These are phyloP conservation scores for Morone saxatilis DNA, from an alignment of 2,113 vertebrate genomes.

Conservation along the genomic window DNA sequence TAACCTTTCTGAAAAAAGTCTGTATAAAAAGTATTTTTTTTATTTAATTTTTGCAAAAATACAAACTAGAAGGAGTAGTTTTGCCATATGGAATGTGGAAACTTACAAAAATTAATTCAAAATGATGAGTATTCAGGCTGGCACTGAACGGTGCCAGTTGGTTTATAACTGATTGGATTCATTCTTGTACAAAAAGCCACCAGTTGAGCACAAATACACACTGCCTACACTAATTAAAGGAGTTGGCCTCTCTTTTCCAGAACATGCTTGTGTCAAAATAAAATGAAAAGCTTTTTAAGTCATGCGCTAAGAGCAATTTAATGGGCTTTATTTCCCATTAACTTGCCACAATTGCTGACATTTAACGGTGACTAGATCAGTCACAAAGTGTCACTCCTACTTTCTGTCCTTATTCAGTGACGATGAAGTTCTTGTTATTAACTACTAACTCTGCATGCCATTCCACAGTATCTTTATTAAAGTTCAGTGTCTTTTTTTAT, in stretches of 20 bases:
- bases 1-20: neutral
- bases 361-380: slow-evolving; percentile 36
- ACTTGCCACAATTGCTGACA: slow-evolving; percentile 23
- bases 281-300: slow-evolving; percentile 34
- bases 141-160: slow-evolving; percentile 4
- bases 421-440: slow-evolving; percentile 18
- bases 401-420: slow-evolving; percentile 9
- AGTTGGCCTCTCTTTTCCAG: slow-evolving; percentile 39
- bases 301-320: slow-evolving; percentile 26
- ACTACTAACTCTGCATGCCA: neutral
- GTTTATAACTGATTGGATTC: slow-evolving; percentile 45
- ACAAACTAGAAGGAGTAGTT: neutral
- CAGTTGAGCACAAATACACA: slow-evolving; percentile 19
- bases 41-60: neutral
- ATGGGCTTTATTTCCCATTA: slow-evolving; percentile 32
- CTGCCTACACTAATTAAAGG: slow-evolving; percentile 42
- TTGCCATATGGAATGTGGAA: neutral
- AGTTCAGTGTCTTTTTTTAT: neutral
- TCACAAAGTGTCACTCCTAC: slow-evolving; percentile 18
- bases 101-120: neutral
- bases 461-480: neutral
- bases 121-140: slow-evolving; percentile 8
- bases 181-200: slow-evolving; percentile 18
- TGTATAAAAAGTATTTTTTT: neutral
- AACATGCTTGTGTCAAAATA: slow-evolving; percentile 27